These are phyloP conservation scores for Darevskia mixta DNA, from an alignment of 2,797 vertebrate genomes.

Conservation along the genomic window DNA sequence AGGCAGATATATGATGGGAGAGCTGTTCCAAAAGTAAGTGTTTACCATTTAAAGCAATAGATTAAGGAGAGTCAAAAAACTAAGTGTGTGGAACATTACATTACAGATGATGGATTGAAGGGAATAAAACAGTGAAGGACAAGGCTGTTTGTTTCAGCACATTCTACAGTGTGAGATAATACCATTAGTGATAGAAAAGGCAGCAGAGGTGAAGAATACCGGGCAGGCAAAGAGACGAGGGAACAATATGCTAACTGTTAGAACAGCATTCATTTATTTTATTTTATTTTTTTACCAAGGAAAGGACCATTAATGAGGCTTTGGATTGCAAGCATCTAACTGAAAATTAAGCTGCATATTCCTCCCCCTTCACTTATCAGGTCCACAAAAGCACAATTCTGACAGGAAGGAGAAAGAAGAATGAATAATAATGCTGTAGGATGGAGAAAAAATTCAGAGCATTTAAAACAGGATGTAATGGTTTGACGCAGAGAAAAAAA, in stretches of 20 bases:
- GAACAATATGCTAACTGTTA: slow-evolving; percentile 41
- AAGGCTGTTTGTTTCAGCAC: slow-evolving; percentile 52
- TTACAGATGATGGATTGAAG: slow-evolving; percentile 42
- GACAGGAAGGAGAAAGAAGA: slow-evolving; percentile 65
- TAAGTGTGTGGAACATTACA: slow-evolving; percentile 37
- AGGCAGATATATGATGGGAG: slow-evolving; percentile 31
- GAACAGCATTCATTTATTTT: slow-evolving; percentile 46
- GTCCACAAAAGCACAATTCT: slow-evolving; percentile 50
- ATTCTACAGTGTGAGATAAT: slow-evolving; percentile 36
- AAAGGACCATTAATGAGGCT: slow-evolving; percentile 43
- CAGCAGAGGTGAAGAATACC: background rate
- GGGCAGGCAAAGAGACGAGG: slow-evolving; percentile 24
- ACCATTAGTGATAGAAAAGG: slow-evolving; percentile 35
- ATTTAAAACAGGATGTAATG: slow-evolving; percentile 65
- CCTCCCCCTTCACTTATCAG: slow-evolving; percentile 27
- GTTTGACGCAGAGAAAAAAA: slow-evolving; percentile 60
- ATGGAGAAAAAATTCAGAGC: slow-evolving; percentile 47
- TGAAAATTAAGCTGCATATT: slow-evolving; percentile 55
- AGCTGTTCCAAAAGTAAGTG: slow-evolving; percentile 51
- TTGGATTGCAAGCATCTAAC: slow-evolving; percentile 62
- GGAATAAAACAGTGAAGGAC: slow-evolving; percentile 57
- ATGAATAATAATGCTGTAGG: slow-evolving; percentile 48
- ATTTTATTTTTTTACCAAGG: slow-evolving; percentile 28
- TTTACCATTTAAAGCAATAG: slow-evolving; percentile 52
- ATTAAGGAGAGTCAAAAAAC: slow-evolving; percentile 59